These are phyloP conservation scores for Muraenolepis orangiensis DNA, from an alignment of 2,797 vertebrate genomes.

Conservation along the genomic window DNA sequence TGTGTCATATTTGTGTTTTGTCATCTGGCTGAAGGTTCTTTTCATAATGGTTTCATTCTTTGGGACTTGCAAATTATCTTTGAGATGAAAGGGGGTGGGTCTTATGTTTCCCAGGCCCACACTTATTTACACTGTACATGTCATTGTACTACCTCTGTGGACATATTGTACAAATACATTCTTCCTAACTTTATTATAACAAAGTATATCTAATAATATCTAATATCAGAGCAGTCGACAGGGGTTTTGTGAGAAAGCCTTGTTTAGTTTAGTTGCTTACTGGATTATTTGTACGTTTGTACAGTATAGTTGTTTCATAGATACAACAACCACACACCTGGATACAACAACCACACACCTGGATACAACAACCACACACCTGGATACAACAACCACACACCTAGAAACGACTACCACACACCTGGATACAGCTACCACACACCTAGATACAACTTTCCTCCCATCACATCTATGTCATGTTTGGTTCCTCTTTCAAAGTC, in stretches of 20 bases:
- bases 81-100: neutral
- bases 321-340: neutral
- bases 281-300: neutral
- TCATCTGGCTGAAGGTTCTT: constrained; percentile 22
- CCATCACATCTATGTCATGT: neutral
- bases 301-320: neutral
- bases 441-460: neutral
- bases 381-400: neutral
- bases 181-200: neutral
- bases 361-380: neutral
- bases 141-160: neutral
- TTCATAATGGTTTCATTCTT: constrained; percentile 20
- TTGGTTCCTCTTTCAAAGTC: neutral
- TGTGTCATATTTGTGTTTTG: constrained; percentile 11
- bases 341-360: neutral
- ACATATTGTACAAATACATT: neutral
- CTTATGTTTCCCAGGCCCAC: neutral
- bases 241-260: neutral
- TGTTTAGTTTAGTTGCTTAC: neutral
- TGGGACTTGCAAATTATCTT: neutral
- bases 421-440: neutral
- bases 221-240: neutral
- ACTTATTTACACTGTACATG: neutral
- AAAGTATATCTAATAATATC: too few species aligned
- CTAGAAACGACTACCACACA: neutral